These are phyloP conservation scores for pig (Sus scrofa) DNA, from an alignment of 2,113 vertebrate genomes.

Conservation along the genomic window DNA sequence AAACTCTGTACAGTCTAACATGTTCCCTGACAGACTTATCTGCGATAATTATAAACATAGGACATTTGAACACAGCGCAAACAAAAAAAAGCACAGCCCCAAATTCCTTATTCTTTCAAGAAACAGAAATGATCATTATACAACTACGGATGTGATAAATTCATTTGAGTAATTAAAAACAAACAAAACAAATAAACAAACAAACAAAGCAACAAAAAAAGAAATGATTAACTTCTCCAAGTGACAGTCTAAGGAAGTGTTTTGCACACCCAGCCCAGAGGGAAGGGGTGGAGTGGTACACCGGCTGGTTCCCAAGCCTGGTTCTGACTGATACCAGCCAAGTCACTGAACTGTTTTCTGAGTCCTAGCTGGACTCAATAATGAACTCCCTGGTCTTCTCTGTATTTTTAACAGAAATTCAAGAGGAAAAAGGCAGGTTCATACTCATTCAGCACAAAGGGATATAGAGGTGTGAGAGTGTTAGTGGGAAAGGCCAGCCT, in stretches of 20 bases:
- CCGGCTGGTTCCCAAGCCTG: neutral
- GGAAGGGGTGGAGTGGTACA: neutral
- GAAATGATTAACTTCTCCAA: neutral
- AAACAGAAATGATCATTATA: conserved; percentile 40
- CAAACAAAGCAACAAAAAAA: too few relatives aligned
- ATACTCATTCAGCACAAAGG: neutral
- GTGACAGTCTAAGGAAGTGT: neutral
- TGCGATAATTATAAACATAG: conserved; percentile 6
- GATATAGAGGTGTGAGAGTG: neutral
- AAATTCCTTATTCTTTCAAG: neutral
- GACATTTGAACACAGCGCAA: conserved; percentile 8
- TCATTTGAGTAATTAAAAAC: too few relatives aligned
- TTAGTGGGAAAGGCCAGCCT: neutral
- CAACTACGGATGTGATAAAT: too few relatives aligned
- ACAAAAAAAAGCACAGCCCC: neutral
- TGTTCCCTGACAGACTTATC: neutral
- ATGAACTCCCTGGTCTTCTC: neutral
- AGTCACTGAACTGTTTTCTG: neutral
- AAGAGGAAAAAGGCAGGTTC: neutral
- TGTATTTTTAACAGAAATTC: neutral
- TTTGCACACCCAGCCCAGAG: neutral
- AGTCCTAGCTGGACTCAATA: neutral
- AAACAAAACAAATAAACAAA: too few relatives aligned
- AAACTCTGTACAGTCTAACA: conserved; percentile 5
- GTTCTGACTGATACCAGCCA: neutral